These are phyloP conservation scores for Mormyrus iriodes DNA, from an alignment of 2,113 vertebrate genomes.

Conservation along the genomic window DNA sequence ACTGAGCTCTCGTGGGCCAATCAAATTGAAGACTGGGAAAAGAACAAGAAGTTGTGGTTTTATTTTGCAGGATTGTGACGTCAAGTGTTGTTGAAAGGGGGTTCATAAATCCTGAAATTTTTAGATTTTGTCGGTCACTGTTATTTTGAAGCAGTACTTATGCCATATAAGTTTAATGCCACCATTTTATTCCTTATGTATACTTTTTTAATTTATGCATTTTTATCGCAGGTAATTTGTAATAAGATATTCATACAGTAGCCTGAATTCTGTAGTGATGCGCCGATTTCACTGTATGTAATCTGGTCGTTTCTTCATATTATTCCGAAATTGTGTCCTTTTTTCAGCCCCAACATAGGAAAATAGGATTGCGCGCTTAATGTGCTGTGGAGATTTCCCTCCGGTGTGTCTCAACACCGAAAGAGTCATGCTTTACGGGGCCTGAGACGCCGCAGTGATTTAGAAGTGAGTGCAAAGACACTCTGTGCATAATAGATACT, in stretches of 20 bases:
- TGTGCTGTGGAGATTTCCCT: constrained; percentile 2
- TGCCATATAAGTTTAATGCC: too few relatives aligned
- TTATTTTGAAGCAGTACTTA: not conserved
- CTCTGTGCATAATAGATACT: not conserved
- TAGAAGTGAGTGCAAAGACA: not conserved
- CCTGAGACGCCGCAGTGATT: not conserved
- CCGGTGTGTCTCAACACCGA: not conserved
- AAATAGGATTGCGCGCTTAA: not conserved
- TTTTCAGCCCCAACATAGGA: not conserved
- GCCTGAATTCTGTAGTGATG: not conserved
- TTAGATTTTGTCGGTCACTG: not conserved
- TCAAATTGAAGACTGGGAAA: not conserved
- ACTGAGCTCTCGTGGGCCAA: not conserved
- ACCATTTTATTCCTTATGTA: not conserved
- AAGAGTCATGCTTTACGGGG: not conserved
- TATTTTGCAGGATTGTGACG: not conserved
- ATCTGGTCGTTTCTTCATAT: not conserved
- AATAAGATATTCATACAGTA: not conserved
- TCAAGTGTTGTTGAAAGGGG: not conserved
- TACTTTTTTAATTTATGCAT: not conserved
- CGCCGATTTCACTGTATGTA: not conserved
- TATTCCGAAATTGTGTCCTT: not conserved
- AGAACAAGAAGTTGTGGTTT: not conserved
- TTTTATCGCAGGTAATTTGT: not conserved
- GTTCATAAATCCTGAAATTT: not conserved